Base-by-base conservation (phyloP, 2,797 vertebrate species). In the Gouania willdenowi region DNA sequence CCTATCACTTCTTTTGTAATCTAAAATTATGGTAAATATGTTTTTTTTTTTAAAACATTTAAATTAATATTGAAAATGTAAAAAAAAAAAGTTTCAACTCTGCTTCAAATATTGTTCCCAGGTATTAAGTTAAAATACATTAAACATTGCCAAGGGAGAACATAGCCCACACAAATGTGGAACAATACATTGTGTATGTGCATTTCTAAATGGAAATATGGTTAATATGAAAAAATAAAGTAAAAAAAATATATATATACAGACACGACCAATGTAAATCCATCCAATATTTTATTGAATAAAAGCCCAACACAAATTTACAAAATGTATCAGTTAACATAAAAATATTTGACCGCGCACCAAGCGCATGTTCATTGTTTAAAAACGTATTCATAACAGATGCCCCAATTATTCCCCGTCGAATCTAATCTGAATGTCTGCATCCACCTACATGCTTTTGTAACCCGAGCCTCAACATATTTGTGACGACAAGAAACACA, bases 231-330 rank as follows among this genome's bases (percentile, higher is more conserved):
- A n/a, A n/a, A n/a, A n/a, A n/a, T n/a, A n/a, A n/a, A n/a, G n/a
- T n/a, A n/a, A n/a, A n/a, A n/a, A n/a, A n/a, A n/a, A n/a, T n/a
- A 24, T 8, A 1, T 29, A 24, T 9, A 63, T 22, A 4, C 31
- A 52, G n/a, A 18, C 19, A 43, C 23, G 25, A 55, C 28, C 60
- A 60, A 64, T 66, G 58, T 71, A 80, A 81, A 82, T 75, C 78
- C 65, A 81, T 84, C 81, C 75, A 77, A 85, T 81, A 79, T 77
- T 89, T 89, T 88, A 90, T 89, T 90, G 81, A 86, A 86, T 78
- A 84, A 87, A 87, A 84, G 79, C 79, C 82, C 79, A 81, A 82
- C 67, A 77, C 60, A 86, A 79, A 68, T 85, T 85, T 84, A 84
- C 79, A 88, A 88, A 87, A 80, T 80, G 52, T 66, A 76, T 68